Percentiles rank a stretch among this genome's conserved stretches.
phyloP scores from a whole-genome alignment of 2,888 invertebrate species.

The Chalcis sispes region DNA sequence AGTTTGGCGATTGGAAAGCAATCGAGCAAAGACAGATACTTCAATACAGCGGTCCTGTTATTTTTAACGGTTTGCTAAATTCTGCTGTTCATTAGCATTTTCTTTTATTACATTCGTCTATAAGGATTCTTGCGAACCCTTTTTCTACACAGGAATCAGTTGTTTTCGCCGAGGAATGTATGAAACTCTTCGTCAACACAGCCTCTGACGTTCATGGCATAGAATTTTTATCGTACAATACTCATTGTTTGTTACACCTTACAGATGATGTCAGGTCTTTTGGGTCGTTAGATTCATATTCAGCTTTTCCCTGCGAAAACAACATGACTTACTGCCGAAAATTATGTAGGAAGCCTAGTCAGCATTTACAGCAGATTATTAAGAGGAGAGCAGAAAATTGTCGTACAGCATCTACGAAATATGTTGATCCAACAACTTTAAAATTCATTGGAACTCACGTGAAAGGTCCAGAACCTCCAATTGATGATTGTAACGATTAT shows the following conservation, averaged over 20 bases:
- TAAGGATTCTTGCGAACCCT: background rate
- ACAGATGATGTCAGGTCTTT: conserved; percentile 58
- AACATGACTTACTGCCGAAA: conserved; percentile 52
- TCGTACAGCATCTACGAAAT: background rate
- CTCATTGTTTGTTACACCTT: conserved; percentile 64
- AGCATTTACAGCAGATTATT: conserved; percentile 50
- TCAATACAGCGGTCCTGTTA: background rate
- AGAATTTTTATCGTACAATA: conserved; percentile 61
- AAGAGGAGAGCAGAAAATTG: conserved; percentile 32
- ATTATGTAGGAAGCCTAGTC: conserved; percentile 42
- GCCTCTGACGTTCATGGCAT: conserved; percentile 54
- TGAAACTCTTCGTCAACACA: conserved; percentile 43
- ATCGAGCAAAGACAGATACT: background rate
- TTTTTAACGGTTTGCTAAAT: conserved; percentile 29
- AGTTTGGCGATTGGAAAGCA: background rate
- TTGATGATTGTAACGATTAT: background rate
- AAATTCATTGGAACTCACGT: conserved; percentile 16
- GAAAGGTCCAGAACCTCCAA: conserved; percentile 1
- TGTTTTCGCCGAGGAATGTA: conserved; percentile 7
- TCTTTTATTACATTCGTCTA: background rate
- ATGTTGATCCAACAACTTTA: background rate
- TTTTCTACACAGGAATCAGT: background rate
- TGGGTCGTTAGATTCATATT: conserved; percentile 56
- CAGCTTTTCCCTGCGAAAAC: conserved; percentile 57
- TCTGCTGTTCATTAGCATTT: conserved; percentile 54